phyloP scores from a whole-genome alignment of 2,888 invertebrate species.

The Monopis laevigella region DNA sequence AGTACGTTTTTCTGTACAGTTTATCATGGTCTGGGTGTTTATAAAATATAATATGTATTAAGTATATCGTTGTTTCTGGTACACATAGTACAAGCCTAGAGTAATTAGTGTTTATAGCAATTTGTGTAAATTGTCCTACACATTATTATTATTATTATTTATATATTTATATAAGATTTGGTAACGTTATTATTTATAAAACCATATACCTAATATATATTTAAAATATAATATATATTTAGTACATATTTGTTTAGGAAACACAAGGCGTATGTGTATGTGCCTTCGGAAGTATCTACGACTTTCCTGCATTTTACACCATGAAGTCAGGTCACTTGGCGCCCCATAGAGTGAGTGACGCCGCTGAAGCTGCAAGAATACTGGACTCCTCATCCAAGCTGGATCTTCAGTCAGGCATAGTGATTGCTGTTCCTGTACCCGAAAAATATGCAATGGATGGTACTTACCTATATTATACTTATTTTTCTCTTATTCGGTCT shows the following conservation, averaged over 20 bases:
- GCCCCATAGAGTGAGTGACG: constrained; percentile 73
- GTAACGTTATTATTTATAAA: no score
- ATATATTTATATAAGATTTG: no score
- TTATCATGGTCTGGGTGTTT: no score
- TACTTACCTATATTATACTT: constrained; percentile 22
- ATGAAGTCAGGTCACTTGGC: constrained; percentile 75
- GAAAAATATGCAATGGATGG: constrained; percentile 70
- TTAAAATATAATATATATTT: neutral
- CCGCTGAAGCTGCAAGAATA: constrained; percentile 77
- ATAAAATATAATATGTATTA: no score
- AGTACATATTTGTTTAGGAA: constrained; percentile 71
- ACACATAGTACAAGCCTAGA: no score
- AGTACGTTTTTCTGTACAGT: no score
- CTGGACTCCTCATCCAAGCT: constrained; percentile 66
- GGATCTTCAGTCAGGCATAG: constrained; percentile 73
- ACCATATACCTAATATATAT: no score
- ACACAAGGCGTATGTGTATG: constrained; percentile 94
- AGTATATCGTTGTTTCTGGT: no score
- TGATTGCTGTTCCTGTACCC: constrained; percentile 94
- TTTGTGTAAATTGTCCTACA: no score
- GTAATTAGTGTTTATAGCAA: no score
- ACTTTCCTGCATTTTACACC: constrained; percentile 96
- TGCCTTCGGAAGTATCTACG: constrained; percentile 71
- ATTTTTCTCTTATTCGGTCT: neutral
- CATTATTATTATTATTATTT: no score